Evolutionary conservation across 2,113 vertebrate genomes (phyloP), one percentile per base, ranked within the genome.

Genomic region (Cairina moschata): DNA sequence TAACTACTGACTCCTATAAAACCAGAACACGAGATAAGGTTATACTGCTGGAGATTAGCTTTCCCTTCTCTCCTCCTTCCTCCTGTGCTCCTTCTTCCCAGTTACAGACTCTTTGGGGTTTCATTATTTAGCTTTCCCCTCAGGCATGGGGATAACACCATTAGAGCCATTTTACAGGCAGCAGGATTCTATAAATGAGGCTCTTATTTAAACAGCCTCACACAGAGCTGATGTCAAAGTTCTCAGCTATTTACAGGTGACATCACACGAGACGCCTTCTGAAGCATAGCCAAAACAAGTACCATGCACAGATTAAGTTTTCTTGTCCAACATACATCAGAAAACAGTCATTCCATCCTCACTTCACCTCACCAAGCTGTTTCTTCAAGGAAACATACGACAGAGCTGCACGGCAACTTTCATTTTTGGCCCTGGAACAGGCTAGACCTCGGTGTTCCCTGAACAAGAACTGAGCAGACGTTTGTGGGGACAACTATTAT

Each of bases 231-330:
- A 88, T 98, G 98, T 98, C 98, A 98, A 96, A 98, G 97, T 98
- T 98, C 97, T 97, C 91, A 67, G 88, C 98, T 97, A 97, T 98
- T 98, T 98, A 97, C 98, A 98, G 98, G 98, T 98, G 98, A 98
- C 98, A 98, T 98, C 98, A 98, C 98, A 98, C 83, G 97, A 96
- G 96, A 96, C 86, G 85, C 79, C 91, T 95, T 96, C 88, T 90
- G 59, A 93, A 95, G 90, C 75, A 85, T 71, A 67, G 73, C n/a
- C 67, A 86, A 90, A 89, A 95, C 52, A 59, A 90, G 87, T 91
- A 93, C 71, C 74, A 44, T 14, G 66, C 71, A 56, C 95, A 91
- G 86, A 95, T 95, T 95, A 89, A 91, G 91, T 96, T 96, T 95
- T 92, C 89, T 95, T 95, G 93, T 93, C 95, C 91, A 93, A 92